phyloP scores from a whole-genome alignment of 2,797 vertebrate genomes.

The Pelobates cultripes region DNA sequence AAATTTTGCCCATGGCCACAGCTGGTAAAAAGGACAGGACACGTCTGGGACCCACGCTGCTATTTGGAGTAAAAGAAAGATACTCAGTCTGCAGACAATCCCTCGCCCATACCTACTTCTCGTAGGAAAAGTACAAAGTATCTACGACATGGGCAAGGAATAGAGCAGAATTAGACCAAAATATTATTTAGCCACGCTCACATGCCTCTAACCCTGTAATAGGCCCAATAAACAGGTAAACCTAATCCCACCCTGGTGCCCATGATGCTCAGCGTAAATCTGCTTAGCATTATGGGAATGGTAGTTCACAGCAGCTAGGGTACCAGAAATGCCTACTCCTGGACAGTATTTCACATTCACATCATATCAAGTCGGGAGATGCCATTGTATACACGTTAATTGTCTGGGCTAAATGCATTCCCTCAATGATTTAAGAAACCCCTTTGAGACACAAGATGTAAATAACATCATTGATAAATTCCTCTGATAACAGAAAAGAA shows the following conservation, averaged over 20 bases:
- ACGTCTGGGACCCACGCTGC: neutral
- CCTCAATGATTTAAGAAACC: neutral
- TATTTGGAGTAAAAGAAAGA: neutral
- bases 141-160: too few relatives aligned
- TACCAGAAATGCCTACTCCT: neutral
- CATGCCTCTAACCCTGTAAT: too few relatives aligned
- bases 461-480: slow-evolving; percentile 67
- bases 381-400: slow-evolving; percentile 4
- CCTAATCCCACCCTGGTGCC: neutral
- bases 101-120: too few relatives aligned
- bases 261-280: neutral
- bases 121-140: too few relatives aligned
- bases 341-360: slow-evolving; percentile 4
- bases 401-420: neutral
- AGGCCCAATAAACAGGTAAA: too few relatives aligned
- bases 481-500: slow-evolving; percentile 62
- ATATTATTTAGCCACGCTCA: too few relatives aligned
- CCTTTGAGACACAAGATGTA: slow-evolving; percentile 60
- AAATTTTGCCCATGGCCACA: slow-evolving; percentile 12
- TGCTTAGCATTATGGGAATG: neutral
- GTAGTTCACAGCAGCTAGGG: neutral
- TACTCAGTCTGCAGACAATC: too few relatives aligned
- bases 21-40: neutral
- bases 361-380: slow-evolving; percentile 19
- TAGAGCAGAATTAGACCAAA: too few relatives aligned